Evolutionary conservation across 1,140 invertebrate species (phyloP).

Genomic region (Gonatopus flavifemur): DNA sequence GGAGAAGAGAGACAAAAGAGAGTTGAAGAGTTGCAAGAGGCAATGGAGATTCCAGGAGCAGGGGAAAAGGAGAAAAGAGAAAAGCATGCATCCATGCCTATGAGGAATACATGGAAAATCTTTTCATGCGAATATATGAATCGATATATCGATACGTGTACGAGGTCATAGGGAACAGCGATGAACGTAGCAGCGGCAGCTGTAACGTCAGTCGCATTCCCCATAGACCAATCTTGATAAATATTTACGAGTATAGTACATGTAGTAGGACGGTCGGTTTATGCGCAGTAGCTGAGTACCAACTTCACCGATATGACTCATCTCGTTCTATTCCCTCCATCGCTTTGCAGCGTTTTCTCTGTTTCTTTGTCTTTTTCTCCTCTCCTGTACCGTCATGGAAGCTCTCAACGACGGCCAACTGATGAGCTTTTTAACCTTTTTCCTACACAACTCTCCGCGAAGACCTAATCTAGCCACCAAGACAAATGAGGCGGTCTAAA

Average conservation of each 20-base stretch:
- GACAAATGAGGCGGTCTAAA: constrained; percentile 16
- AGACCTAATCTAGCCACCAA: constrained; percentile 18
- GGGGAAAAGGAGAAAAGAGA: constrained; percentile 14
- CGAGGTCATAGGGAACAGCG: constrained; percentile 7
- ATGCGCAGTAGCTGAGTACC: background rate
- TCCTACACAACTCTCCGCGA: constrained; percentile 9
- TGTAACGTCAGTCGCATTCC: constrained; percentile 12
- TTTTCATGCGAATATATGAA: no score
- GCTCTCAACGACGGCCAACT: no score
- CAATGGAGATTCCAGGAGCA: no score
- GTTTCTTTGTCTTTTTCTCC: no score
- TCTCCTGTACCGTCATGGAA: no score
- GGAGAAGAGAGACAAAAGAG: no score
- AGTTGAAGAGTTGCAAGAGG: no score
- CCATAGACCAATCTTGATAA: constrained; percentile 44
- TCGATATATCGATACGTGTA: background rate
- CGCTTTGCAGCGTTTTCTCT: no score
- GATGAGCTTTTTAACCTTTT: no score
- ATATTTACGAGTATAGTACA: constrained; percentile 42
- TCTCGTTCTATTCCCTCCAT: no score
- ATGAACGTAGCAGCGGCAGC: constrained; percentile 12
- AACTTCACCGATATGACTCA: background rate
- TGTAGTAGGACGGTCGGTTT: constrained; percentile 11
- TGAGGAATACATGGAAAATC: no score
- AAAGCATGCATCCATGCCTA: constrained; percentile 16